phyloP scores from a whole-genome alignment of 2,888 invertebrate genomes.

The Monochamus alternatus region DNA sequence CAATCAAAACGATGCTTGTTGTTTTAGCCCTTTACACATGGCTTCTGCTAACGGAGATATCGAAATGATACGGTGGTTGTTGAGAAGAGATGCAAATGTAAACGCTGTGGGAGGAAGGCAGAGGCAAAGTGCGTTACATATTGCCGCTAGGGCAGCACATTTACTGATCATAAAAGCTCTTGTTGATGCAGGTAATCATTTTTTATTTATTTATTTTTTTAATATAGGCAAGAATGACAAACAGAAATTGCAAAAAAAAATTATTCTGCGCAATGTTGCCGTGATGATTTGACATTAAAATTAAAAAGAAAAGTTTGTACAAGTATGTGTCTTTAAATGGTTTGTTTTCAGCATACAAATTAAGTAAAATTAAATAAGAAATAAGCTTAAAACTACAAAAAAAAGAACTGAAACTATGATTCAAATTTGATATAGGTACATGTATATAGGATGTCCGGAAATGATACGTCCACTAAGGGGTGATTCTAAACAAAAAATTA shows the following conservation, averaged over 20 bases:
- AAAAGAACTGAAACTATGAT: too few relatives aligned
- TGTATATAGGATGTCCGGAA: too few relatives aligned
- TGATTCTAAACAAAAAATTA: too few relatives aligned
- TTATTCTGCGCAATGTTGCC: too few relatives aligned
- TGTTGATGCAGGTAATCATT: slow-evolving; percentile 65
- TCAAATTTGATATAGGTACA: too few relatives aligned
- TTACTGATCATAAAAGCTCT: slow-evolving; percentile 72
- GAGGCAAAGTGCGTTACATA: slow-evolving; percentile 69
- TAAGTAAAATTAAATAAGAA: too few relatives aligned
- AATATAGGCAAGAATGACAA: not conserved
- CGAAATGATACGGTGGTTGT: slow-evolving; percentile 72
- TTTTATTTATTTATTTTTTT: not conserved
- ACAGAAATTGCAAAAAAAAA: not conserved
- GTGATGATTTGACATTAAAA: too few relatives aligned
- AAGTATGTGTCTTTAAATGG: too few relatives aligned
- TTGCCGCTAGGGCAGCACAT: slow-evolving; percentile 64
- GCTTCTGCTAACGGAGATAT: slow-evolving; percentile 76
- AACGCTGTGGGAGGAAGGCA: slow-evolving; percentile 67
- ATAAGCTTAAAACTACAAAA: too few relatives aligned
- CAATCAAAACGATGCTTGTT: slow-evolving; percentile 78
- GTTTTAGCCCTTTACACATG: slow-evolving; percentile 80
- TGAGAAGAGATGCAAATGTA: slow-evolving; percentile 63
- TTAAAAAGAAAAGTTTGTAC: too few relatives aligned
- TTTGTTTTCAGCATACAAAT: too few relatives aligned
- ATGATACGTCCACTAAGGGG: too few relatives aligned